Evolutionary conservation across 2,113 vertebrate species (phyloP), one percentile per base, ranked within the genome.

Genomic region (Bombycilla garrulus): DNA sequence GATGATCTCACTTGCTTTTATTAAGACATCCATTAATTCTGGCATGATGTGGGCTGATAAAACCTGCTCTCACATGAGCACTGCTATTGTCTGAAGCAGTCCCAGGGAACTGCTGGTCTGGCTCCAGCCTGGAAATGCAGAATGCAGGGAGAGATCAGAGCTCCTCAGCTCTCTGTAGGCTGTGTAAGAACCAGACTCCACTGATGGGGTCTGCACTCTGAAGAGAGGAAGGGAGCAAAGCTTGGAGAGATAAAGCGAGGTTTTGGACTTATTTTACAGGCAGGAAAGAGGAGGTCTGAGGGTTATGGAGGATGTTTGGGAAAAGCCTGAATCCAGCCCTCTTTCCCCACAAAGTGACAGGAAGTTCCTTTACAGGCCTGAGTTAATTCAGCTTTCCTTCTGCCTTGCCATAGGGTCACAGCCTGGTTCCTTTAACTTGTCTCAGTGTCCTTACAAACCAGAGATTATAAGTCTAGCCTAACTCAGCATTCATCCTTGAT

Each of bases 1-100:
- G 96, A 93, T 97, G 95, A 93, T 82, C 90, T 96, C 87, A 95
- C 81, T 82, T 8, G 1, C 62, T 94, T 92, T 94, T 93, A 93
- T 94, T 83, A 90, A 90, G 67, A 51, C 54, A 93, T 67, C 35
- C 74, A 86, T 97, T 94, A 95, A 95, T 92, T 86, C 89, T 80
- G 71, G 47, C 1, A 1, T 40, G 92, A 81, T 73, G 47, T 58
- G 81, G 74, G 81, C 58, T 93, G 92, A 83, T 91, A 58, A 83
- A 77, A 45, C 42, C 62, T 53, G 58, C 47, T 82, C 54, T 77
- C 79, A 28, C 38, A 25, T 0, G 14, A 60, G 81, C 11, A 2
- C 58, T 69, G 62, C 62, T 35, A 5, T 45, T 69, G 71, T 66
- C 42, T 69, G 71, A 40, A 42, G 54, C 38, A 17, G 19, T 25